Percentiles rank a stretch among this genome's conserved stretches.
phyloP scores from a whole-genome alignment of 2,888 invertebrate genomes.

The Altica lythri region DNA sequence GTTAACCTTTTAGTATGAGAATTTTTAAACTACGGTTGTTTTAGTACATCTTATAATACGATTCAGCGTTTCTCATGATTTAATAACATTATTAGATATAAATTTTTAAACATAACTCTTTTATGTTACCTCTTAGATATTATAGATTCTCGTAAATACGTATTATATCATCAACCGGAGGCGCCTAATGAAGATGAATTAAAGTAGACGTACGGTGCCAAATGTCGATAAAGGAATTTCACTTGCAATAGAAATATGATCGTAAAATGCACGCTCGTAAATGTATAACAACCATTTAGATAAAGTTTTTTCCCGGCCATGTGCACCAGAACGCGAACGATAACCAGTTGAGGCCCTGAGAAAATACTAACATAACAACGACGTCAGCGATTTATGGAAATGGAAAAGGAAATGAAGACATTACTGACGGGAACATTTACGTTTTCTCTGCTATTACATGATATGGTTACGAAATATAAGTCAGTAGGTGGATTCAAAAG shows the following conservation, averaged over 20 bases:
- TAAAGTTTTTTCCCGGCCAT: constrained; percentile 39
- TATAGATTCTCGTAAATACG: not conserved
- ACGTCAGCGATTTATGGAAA: constrained; percentile 17
- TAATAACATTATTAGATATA: too few species aligned
- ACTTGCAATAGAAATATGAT: constrained; percentile 24
- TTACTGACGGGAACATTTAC: constrained; percentile 5
- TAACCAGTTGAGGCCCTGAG: constrained; percentile 22
- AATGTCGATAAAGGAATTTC: constrained; percentile 17
- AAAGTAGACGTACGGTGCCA: constrained; percentile 1
- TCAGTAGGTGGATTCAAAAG: too few species aligned
- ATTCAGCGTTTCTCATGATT: too few species aligned
- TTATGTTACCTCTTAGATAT: too few species aligned
- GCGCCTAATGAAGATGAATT: constrained; percentile 13
- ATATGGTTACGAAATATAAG: too few species aligned
- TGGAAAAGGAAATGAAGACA: constrained; percentile 22
- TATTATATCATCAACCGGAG: not conserved
- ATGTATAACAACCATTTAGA: constrained; percentile 37
- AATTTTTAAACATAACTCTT: too few species aligned
- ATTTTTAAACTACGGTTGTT: too few species aligned
- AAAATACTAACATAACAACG: constrained; percentile 12
- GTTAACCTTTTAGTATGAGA: too few species aligned
- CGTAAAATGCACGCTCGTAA: constrained; percentile 34
- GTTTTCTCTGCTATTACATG: too few species aligned
- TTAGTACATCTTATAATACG: too few species aligned
- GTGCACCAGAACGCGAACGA: constrained; percentile 25